phyloP scores from a whole-genome alignment of 2,797 vertebrate genomes.

The Eleutherodactylus coqui region DNA sequence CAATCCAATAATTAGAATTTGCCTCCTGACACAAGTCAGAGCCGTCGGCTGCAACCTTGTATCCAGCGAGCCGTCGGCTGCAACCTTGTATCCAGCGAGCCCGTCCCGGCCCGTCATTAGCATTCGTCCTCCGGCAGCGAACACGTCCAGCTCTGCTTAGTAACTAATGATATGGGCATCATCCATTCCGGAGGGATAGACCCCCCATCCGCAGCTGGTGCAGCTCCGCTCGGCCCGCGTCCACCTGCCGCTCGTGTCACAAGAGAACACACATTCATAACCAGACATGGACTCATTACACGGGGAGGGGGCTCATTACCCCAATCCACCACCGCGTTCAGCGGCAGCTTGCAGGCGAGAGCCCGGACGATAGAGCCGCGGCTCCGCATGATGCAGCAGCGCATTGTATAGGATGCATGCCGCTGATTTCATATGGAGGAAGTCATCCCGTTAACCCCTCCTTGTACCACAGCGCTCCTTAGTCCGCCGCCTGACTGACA shows the following conservation, averaged over 20 bases:
- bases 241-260: slow-evolving; percentile 26
- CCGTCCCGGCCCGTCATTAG: neutral
- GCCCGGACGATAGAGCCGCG: too few relatives aligned
- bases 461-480: neutral
- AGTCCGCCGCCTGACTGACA: neutral
- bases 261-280: slow-evolving; percentile 35
- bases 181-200: neutral
- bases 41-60: neutral
- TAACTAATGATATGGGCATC: slow-evolving; percentile 10
- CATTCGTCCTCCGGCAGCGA: too few relatives aligned
- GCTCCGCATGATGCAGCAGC: neutral
- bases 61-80: neutral
- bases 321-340: neutral
- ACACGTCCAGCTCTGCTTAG: neutral
- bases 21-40: neutral
- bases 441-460: neutral
- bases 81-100: neutral
- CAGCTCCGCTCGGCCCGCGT: slow-evolving; percentile 7
- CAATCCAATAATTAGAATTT: slow-evolving; percentile 29
- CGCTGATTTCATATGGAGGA: slow-evolving; percentile 16
- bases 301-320: slow-evolving; percentile 8
- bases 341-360: neutral
- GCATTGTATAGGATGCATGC: neutral
- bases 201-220: slow-evolving; percentile 28
- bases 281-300: slow-evolving; percentile 30